Evolutionary conservation across 2,888 invertebrate genomes (phyloP), one percentile per base, ranked within the genome.

Genomic region (Chymomyza amoena): DNA sequence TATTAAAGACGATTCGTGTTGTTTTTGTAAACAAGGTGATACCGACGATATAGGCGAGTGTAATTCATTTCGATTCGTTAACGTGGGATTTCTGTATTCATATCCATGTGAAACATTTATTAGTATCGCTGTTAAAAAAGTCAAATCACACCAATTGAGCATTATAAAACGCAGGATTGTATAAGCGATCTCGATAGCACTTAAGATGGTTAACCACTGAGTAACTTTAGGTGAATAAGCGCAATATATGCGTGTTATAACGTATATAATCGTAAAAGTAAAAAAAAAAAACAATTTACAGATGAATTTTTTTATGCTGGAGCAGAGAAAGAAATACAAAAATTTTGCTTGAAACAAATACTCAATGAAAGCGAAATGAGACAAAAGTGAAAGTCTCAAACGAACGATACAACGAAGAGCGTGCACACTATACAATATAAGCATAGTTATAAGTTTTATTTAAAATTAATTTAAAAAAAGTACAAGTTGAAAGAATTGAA

Each of bases 1-100:
- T 16, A 85, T 75, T 0, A 79, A 50, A 1, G 63, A 50, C 2
- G 28, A 25, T 4, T 15, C 65, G 4, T 25, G 39, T 15, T 61
- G 39, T 39, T 7, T 13, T 45, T 61, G 39, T 10, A 18, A n/a
- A 18, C 54, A 54, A 18, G 54, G 54, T 54, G 54, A 20, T n/a
- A 54, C 39, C 39, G 39, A 13, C 4, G 13, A 15, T 45, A 13
- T 13, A 45, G 13, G 10, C 4, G 39, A 13, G 13, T 10, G 39
- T 6, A 45, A 45, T 13, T 45, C 13, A 45, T 45, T 45, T 45
- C 13, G 39, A 45, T 45, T 9, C 32, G 32, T 6, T 45, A 13
- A 2, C 39, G 10, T 15, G 39, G 39, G 13, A 10, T 13, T 13
- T 45, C 39, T 45, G 39, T 45, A 45, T 36, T 36, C 36, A 36